A percentile compares a stretch with the other conserved stretches of the same genome.
phyloP scores from a whole-genome alignment of 2,797 vertebrate genomes.

The Antrozous pallidus region DNA sequence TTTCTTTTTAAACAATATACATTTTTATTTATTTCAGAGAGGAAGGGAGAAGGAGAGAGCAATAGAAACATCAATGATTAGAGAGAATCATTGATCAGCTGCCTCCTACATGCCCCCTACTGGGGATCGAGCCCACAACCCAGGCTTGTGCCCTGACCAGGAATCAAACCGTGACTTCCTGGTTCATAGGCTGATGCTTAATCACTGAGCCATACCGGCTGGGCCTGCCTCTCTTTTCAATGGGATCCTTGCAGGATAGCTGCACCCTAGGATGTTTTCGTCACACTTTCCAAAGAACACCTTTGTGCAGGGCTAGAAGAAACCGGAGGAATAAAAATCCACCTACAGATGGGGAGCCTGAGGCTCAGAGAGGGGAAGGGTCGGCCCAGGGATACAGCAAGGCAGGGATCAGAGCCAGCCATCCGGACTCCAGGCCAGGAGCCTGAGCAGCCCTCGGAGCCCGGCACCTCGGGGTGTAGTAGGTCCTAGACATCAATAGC shows the following conservation, averaged over 20 bases:
- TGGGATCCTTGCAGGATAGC: neutral
- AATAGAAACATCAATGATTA: no score
- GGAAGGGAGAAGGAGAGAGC: no score
- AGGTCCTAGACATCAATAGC: rapidly evolving
- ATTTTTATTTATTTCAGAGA: no score
- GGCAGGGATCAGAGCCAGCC: neutral
- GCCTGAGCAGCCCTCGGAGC: neutral
- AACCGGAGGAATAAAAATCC: neutral
- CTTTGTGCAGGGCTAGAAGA: neutral
- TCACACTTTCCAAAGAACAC: neutral
- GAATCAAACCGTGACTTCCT: no score
- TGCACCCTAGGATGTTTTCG: neutral
- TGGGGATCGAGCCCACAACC: no score
- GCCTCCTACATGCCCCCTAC: no score
- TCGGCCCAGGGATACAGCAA: neutral
- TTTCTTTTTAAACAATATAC: no score
- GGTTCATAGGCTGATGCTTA: no score
- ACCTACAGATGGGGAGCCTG: neutral
- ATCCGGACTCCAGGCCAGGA: neutral
- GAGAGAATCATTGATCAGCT: no score
- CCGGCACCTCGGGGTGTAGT: rapidly evolving
- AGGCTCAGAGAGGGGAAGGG: neutral
- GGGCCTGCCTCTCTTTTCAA: neutral
- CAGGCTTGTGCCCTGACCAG: no score
- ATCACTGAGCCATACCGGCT: no score